phyloP scores from a whole-genome alignment of 1,140 invertebrate species.

The Bombus soroeensis region DNA sequence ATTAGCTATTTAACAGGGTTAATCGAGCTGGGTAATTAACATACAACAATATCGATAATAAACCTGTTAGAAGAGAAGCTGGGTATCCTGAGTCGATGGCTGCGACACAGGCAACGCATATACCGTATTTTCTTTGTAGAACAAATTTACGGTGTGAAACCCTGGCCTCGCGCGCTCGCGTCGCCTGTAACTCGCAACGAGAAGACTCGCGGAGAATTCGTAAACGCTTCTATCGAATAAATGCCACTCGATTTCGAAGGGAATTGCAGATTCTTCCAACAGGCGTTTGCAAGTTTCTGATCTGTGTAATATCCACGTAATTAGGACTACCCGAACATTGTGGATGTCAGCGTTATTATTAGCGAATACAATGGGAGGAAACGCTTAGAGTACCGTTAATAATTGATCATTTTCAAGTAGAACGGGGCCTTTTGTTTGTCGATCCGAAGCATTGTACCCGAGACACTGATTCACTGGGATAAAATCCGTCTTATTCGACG shows the following conservation, averaged over 20 bases:
- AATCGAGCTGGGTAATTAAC: constrained; percentile 45
- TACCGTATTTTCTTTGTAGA: too few relatives aligned
- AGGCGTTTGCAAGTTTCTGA: not conserved
- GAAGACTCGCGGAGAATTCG: not conserved
- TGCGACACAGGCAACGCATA: not conserved
- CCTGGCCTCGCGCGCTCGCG: too few relatives aligned
- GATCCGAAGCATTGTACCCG: not conserved
- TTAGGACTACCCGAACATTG: not conserved
- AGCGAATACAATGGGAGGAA: not conserved
- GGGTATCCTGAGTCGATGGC: constrained; percentile 24
- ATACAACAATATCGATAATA: constrained; percentile 48
- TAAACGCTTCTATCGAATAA: not conserved
- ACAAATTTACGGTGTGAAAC: too few relatives aligned
- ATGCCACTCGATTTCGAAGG: not conserved
- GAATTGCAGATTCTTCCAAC: not conserved
- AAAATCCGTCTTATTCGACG: constrained; percentile 38
- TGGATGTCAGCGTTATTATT: not conserved
- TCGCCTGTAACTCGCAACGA: not conserved
- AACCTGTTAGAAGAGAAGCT: constrained; percentile 46
- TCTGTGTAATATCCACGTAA: not conserved
- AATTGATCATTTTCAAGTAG: not conserved
- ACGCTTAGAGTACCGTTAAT: not conserved
- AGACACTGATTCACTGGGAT: constrained; percentile 20
- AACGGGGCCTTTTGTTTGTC: not conserved
- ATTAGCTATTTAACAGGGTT: constrained; percentile 11